phyloP scores from a whole-genome alignment of 1,140 invertebrate genomes.

The Monochamus saltuarius region DNA sequence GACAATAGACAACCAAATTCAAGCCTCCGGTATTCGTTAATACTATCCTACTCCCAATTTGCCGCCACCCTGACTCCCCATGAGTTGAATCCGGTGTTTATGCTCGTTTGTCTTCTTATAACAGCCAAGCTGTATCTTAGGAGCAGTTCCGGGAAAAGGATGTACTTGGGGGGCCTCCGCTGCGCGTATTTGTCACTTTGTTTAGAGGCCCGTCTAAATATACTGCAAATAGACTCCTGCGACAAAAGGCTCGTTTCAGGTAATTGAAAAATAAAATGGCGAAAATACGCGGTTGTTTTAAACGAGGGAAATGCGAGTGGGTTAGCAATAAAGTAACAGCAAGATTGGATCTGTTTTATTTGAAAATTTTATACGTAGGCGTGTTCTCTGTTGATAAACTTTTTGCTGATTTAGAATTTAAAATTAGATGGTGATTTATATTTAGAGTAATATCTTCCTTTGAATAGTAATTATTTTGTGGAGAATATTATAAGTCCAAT shows the following conservation, averaged over 20 bases:
- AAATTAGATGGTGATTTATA: too few relatives aligned
- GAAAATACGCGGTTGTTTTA: constrained; percentile 9
- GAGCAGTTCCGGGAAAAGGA: constrained; percentile 18
- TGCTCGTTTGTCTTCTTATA: constrained; percentile 23
- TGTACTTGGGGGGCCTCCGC: constrained; percentile 8
- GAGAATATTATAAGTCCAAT: too few relatives aligned
- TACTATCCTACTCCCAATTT: constrained; percentile 23
- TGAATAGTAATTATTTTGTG: too few relatives aligned
- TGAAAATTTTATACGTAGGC: too few relatives aligned
- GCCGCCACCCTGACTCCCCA: constrained; percentile 20
- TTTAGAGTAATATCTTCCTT: too few relatives aligned
- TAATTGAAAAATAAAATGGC: constrained; percentile 23
- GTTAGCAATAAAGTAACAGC: too few relatives aligned
- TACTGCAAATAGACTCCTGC: constrained; percentile 17
- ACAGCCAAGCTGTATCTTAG: constrained; percentile 20
- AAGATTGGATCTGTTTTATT: too few relatives aligned
- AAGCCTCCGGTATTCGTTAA: neutral
- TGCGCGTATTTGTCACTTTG: constrained; percentile 20
- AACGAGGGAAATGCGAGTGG: too few relatives aligned
- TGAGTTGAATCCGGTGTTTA: constrained; percentile 12
- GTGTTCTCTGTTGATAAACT: too few relatives aligned
- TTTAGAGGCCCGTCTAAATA: constrained; percentile 19
- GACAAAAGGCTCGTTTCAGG: constrained; percentile 11
- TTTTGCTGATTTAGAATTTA: too few relatives aligned
- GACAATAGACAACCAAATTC: too few relatives aligned